These are phyloP conservation scores for Branchinecta lindahli DNA, from an alignment of 1,140 invertebrate species.

Conservation along the genomic window DNA sequence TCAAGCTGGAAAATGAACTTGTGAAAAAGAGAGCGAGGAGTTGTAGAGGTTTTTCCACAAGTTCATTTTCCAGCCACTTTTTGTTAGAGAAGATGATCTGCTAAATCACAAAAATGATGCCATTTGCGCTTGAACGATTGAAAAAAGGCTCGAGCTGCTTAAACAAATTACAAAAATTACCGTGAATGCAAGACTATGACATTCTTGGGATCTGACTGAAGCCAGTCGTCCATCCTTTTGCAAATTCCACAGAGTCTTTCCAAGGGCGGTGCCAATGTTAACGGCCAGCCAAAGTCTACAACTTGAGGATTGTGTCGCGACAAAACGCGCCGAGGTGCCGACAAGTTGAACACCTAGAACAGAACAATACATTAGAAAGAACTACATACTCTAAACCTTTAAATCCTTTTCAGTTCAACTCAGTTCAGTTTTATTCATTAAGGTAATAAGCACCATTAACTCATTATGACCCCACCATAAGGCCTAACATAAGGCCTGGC, in stretches of 20 bases:
- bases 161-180: constrained; percentile 34
- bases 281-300: constrained; percentile 67
- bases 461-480: background rate
- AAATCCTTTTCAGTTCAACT: background rate
- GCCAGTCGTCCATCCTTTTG: constrained; percentile 81
- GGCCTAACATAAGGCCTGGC: too few species aligned
- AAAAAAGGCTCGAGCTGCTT: too few species aligned
- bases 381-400: constrained; percentile 4
- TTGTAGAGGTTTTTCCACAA: too few species aligned
- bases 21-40: too few species aligned
- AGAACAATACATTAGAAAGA: background rate
- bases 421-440: background rate
- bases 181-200: constrained; percentile 76
- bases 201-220: constrained; percentile 53
- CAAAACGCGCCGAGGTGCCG: constrained; percentile 41
- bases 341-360: constrained; percentile 71
- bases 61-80: too few species aligned
- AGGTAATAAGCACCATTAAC: background rate
- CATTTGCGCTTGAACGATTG: too few species aligned
- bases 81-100: too few species aligned
- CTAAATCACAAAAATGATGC: too few species aligned
- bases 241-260: constrained; percentile 76
- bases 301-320: constrained; percentile 38
- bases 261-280: constrained; percentile 66
- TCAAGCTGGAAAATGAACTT: too few species aligned